Percentiles rank a stretch among this genome's conserved stretches.
Conservation (phyloP, 1,140 invertebrate genomes). For the Eurosta solidaginis region DNA sequence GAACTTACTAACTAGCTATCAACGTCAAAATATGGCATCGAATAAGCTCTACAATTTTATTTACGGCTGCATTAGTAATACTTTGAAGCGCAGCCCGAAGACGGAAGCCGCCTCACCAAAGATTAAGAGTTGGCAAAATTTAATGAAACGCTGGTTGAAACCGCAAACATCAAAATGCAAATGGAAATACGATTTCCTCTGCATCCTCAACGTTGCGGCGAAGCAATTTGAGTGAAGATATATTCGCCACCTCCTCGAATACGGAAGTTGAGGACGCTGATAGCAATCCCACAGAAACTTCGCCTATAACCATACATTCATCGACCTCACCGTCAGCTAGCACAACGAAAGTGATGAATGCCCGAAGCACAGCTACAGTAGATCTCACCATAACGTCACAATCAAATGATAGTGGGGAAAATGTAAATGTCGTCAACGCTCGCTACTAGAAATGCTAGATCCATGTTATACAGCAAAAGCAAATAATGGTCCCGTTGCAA, state of each 20-base stretch:
- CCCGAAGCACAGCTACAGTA: neutral
- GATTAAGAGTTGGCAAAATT: neutral
- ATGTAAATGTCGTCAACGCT: slow-evolving; percentile 32
- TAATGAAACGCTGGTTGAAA: neutral
- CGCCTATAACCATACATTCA: neutral
- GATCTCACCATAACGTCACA: neutral
- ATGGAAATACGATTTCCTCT: neutral
- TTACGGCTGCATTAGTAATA: slow-evolving; percentile 36
- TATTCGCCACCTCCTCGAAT: slow-evolving; percentile 30
- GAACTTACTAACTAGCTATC: slow-evolving; percentile 40
- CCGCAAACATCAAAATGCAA: neutral
- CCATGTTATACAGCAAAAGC: slow-evolving; percentile 32
- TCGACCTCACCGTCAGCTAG: neutral
- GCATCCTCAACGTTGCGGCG: neutral
- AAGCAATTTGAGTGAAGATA: slow-evolving; percentile 27
- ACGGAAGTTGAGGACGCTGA: slow-evolving; percentile 35
- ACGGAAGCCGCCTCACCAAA: neutral
- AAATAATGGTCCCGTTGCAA: slow-evolving; percentile 23
- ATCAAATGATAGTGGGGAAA: slow-evolving; percentile 32
- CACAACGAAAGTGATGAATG: neutral
- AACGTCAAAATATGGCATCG: slow-evolving; percentile 30
- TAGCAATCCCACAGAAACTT: neutral
- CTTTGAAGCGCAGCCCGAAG: slow-evolving; percentile 16
- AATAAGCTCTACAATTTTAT: slow-evolving; percentile 39
- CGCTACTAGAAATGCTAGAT: slow-evolving; percentile 37